Conservation (phyloP, 2,797 vertebrate genomes). For the Diplodus sargus region DNA sequence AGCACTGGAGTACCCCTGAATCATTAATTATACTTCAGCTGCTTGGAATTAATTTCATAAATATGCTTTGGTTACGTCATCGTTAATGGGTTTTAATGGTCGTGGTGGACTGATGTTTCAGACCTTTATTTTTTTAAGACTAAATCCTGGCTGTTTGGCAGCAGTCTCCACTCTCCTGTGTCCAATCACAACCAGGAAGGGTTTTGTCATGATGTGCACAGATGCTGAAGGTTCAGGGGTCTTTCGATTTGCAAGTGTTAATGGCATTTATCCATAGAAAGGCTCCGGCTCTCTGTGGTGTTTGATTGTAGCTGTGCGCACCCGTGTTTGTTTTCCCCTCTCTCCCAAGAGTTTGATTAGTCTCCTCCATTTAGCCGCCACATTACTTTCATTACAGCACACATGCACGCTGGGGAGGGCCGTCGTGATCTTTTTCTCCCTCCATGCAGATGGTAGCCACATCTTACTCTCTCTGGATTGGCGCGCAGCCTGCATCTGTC, state of each 20-base stretch:
- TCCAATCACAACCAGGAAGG: slow-evolving; percentile 5
- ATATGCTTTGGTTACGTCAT: slow-evolving; percentile 4
- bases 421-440: slow-evolving; percentile 51
- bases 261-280: slow-evolving; percentile 43
- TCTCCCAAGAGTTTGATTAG: slow-evolving; percentile 73
- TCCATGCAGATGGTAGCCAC: slow-evolving; percentile 65
- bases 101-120: slow-evolving; percentile 13
- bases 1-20: slow-evolving; percentile 28
- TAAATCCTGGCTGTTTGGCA: slow-evolving; percentile 18
- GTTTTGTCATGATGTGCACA: slow-evolving; percentile 22
- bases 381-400: slow-evolving; percentile 69
- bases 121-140: slow-evolving; percentile 10
- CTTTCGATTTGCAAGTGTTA: not conserved
- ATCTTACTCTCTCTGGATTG: slow-evolving; percentile 60
- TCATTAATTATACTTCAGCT: slow-evolving; percentile 28
- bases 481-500: slow-evolving; percentile 59
- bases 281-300: slow-evolving; percentile 13
- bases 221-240: slow-evolving; percentile 33
- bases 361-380: slow-evolving; percentile 58
- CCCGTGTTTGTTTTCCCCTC: slow-evolving; percentile 55
- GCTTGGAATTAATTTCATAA: slow-evolving; percentile 9
- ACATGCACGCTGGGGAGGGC: slow-evolving; percentile 47
- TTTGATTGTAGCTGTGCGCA: slow-evolving; percentile 34
- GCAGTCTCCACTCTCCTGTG: slow-evolving; percentile 13
- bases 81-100: slow-evolving; percentile 9